These are phyloP conservation scores for Ophiodon elongatus DNA, from an alignment of 2,113 vertebrate genomes.

Conservation along the genomic window DNA sequence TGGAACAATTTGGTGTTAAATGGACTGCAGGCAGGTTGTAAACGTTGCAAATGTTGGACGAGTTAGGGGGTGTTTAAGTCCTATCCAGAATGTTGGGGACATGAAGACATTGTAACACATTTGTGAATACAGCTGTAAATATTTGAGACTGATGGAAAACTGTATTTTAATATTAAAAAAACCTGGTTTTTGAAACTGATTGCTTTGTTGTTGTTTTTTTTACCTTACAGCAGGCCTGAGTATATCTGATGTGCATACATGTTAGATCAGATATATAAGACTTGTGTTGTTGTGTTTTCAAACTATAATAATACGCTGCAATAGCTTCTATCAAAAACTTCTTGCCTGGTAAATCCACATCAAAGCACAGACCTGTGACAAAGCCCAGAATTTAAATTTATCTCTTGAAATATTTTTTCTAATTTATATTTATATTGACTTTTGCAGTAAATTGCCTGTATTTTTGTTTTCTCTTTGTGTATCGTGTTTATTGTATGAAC, in stretches of 20 bases:
- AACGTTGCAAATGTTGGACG: not conserved
- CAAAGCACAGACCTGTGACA: not conserved
- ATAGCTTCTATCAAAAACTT: not conserved
- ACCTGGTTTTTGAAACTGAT: conserved; percentile 19
- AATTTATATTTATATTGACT: too few relatives aligned
- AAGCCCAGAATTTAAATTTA: not conserved
- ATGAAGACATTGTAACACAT: conserved; percentile 20
- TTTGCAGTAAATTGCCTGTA: too few relatives aligned
- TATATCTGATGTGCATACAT: not conserved
- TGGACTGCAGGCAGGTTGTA: conserved; percentile 42
- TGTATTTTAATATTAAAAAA: conserved; percentile 70
- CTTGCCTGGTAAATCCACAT: not conserved
- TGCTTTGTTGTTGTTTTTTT: not conserved
- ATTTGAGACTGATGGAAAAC: conserved; percentile 56
- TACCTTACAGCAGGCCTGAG: not conserved
- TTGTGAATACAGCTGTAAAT: conserved; percentile 76
- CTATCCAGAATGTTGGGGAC: not conserved
- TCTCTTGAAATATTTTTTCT: too few relatives aligned
- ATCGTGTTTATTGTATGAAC: not conserved
- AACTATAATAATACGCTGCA: too few relatives aligned
- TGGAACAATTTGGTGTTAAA: conserved; percentile 14
- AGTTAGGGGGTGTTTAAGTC: not conserved
- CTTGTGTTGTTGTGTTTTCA: too few relatives aligned
- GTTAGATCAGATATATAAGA: too few relatives aligned
- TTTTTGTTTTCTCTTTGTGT: not conserved